Evolutionary conservation across 2,797 vertebrate species (phyloP), one percentile per base, ranked within the genome.

Genomic region (Lutjanus argentimaculatus): DNA sequence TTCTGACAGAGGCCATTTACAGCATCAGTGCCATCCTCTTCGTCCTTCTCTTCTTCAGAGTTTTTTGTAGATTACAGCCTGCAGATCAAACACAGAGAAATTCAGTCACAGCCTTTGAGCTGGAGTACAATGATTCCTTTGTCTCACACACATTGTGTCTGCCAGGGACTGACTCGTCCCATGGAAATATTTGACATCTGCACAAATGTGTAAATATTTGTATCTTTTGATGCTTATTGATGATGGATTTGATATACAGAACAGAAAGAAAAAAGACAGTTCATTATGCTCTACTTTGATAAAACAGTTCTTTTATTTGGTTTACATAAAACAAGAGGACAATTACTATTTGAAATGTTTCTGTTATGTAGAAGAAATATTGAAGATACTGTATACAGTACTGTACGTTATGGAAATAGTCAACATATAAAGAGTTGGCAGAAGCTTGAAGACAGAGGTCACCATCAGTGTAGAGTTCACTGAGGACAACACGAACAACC

Each of bases 21-120:
- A 90, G 88, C 91, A 85, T 92, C 82, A 70, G 76, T 65, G 81
- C 82, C 92, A 93, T 93, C 88, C 79, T 89, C 86, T 43, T 64
- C 48, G 16, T 70, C 71, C 79, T 59, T 62, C 76, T 89, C 74
- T 90, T 85, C 86, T 87, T 87, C 80, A 62, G 79, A 62, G 85
- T 51, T 83, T 53, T 80, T 87, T 75, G 84, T 86, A 89, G 94
- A 93, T 93, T 89, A 92, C 82, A 93, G 91, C 92, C 95, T 96
- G 93, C 67, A 89, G 92, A 96, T 93, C 86, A 96, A 95, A 95
- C 85, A 94, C 74, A 95, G 67, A 90, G 72, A 90, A 78, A 89
- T 70, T 91, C 88, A 93, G 84, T 90, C 82, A 85, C 77, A 83
- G 90, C 75, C 86, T 92, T 87, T 75, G 82, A 90, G 79, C 57